These are phyloP conservation scores for Corella eumyota DNA, from an alignment of 23 tunicate species.

Conservation along the genomic window DNA sequence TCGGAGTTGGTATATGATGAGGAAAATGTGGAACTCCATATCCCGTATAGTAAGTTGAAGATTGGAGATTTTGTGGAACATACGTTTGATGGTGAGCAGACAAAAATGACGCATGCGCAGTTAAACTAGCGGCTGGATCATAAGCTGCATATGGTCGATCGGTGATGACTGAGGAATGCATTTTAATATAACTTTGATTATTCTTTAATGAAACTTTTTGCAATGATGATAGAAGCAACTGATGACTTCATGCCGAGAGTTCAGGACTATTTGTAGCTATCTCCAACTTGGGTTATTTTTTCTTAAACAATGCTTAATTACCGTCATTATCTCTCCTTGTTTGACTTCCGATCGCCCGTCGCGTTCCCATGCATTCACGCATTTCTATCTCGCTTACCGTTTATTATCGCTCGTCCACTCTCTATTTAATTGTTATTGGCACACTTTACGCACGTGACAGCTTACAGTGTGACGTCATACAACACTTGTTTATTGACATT, in stretches of 20 bases:
- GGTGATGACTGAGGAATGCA: not conserved
- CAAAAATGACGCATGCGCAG: conserved; percentile 1
- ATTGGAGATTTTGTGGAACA: not conserved
- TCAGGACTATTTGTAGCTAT: conserved; percentile 1
- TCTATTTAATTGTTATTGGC: too few species aligned
- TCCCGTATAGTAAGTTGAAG: conserved; percentile 7
- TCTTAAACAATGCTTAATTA: conserved; percentile 7
- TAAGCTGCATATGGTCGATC: conserved; percentile 24
- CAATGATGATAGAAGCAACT: not conserved
- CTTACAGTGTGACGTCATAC: too few species aligned
- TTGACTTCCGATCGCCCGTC: conserved; percentile 13
- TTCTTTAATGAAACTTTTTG: not conserved
- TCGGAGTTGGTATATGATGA: not conserved
- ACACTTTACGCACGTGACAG: too few species aligned
- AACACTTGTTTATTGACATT: too few species aligned
- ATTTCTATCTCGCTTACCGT: not conserved
- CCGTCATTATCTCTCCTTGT: not conserved
- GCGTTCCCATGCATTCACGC: conserved; percentile 2
- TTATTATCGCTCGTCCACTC: too few species aligned
- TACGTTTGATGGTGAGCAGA: conserved; percentile 3
- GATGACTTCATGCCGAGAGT: conserved; percentile 13
- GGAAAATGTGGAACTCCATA: conserved; percentile 17
- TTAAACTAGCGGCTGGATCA: conserved; percentile 15
- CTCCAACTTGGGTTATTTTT: conserved; percentile 2
- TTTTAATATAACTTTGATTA: not conserved